A percentile compares a stretch with the other conserved stretches of the same genome.
Evolutionary conservation across 2,113 vertebrate species (phyloP).

Genomic region (Notechis scutatus): DNA sequence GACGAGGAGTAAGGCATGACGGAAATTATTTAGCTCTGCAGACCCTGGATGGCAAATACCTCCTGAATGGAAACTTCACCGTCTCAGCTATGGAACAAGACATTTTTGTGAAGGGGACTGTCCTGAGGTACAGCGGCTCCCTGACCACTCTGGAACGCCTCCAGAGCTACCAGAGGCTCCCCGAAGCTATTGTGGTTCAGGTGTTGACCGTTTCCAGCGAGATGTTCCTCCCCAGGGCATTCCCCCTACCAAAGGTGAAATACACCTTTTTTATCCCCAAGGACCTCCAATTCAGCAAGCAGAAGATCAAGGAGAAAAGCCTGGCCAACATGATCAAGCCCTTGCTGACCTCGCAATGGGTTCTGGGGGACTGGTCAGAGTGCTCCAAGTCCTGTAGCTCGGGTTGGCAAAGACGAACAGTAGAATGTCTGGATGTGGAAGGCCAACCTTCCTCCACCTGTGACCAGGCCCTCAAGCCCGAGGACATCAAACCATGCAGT

Average conservation of each 20-base stretch:
- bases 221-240: constrained; percentile 70
- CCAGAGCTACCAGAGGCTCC: constrained; percentile 87
- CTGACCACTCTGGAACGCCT: constrained; percentile 89
- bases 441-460: constrained; percentile 79
- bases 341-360: constrained; percentile 79
- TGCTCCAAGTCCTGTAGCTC: constrained; percentile 90
- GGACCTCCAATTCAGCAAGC: constrained; percentile 75
- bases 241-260: constrained; percentile 70
- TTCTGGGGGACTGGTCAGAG: constrained; percentile 88
- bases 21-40: constrained; percentile 91
- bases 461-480: constrained; percentile 77
- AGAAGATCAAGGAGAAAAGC: constrained; percentile 71
- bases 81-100: constrained; percentile 91
- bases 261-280: constrained; percentile 92
- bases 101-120: constrained; percentile 83
- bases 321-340: constrained; percentile 79
- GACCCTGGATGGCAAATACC: constrained; percentile 78
- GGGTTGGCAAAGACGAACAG: constrained; percentile 85
- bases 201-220: constrained; percentile 81
- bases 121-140: constrained; percentile 93
- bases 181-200: constrained; percentile 83
- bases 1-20: constrained; percentile 83
- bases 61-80: constrained; percentile 91
- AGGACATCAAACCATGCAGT: constrained; percentile 83
- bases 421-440: constrained; percentile 80